Conservation (phyloP, 2,113 vertebrate genomes). For the Poicephalus gulielmi region DNA sequence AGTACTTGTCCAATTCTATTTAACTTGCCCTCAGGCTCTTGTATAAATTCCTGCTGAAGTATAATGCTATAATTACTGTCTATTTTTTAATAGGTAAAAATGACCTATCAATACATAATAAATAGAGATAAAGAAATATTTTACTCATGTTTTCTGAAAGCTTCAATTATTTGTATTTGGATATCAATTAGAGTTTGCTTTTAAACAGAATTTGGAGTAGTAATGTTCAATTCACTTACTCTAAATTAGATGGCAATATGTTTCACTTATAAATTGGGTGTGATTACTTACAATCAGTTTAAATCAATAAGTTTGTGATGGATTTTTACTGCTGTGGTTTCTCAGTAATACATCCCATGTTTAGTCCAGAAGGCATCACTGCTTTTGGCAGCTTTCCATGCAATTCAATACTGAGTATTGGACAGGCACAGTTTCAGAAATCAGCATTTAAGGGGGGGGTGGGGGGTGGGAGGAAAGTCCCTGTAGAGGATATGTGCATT, state of each 20-base stretch:
- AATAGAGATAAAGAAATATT: background rate
- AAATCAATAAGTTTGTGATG: conserved; percentile 72
- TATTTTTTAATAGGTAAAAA: conserved; percentile 45
- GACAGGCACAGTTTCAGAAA: conserved; percentile 57
- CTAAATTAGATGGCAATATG: conserved; percentile 69
- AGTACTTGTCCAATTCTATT: conserved; percentile 40
- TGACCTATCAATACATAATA: conserved; percentile 19
- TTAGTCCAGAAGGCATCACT: conserved; percentile 52
- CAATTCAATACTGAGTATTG: conserved; percentile 57
- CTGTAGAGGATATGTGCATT: conserved; percentile 41
- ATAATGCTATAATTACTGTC: conserved; percentile 13
- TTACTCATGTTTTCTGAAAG: conserved; percentile 44
- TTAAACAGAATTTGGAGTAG: conserved; percentile 55
- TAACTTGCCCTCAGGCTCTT: background rate
- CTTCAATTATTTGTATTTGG: conserved; percentile 58
- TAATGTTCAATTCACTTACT: conserved; percentile 62
- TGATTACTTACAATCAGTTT: conserved; percentile 71
- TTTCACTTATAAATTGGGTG: conserved; percentile 71
- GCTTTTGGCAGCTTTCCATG: conserved; percentile 63
- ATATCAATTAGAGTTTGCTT: conserved; percentile 67
- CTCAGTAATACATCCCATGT: conserved; percentile 63
- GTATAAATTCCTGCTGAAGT: conserved; percentile 9
- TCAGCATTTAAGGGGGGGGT: background rate
- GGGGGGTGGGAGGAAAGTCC: background rate
- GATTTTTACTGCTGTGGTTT: conserved; percentile 67